These are phyloP conservation scores for Tenthredo amoena DNA, from an alignment of 2,888 invertebrate species.

Conservation along the genomic window DNA sequence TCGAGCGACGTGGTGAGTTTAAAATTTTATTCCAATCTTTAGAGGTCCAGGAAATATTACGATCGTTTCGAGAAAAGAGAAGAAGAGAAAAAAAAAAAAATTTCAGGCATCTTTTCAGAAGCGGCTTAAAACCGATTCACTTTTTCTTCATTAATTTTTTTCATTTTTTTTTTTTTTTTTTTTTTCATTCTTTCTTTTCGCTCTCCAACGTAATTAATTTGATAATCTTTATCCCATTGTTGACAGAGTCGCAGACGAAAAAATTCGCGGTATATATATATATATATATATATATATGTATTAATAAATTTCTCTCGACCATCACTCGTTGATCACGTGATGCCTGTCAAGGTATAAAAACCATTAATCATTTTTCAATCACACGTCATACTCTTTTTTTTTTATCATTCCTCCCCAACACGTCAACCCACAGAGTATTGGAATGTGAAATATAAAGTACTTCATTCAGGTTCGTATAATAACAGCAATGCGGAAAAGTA, in stretches of 20 bases:
- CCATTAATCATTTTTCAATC: constrained; percentile 53
- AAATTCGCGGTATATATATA: neutral
- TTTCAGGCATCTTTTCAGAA: neutral
- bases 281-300: neutral
- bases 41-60: neutral
- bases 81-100: neutral
- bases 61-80: neutral
- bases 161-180: neutral
- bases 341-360: constrained; percentile 19
- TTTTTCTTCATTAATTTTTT: neutral
- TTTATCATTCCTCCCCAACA: neutral
- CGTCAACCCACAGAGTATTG: constrained; percentile 20
- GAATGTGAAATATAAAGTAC: constrained; percentile 39
- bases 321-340: constrained; percentile 36
- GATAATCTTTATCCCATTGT: neutral
- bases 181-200: neutral
- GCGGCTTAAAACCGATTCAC: neutral
- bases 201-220: neutral
- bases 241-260: neutral
- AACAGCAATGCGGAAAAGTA: constrained; percentile 21
- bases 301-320: constrained; percentile 21
- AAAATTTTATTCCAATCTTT: neutral
- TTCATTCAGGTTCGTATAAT: constrained; percentile 25
- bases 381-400: neutral
- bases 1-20: neutral